Evolutionary conservation across 2,888 invertebrate species (phyloP).

Genomic region (Microctonus brassicae): DNA sequence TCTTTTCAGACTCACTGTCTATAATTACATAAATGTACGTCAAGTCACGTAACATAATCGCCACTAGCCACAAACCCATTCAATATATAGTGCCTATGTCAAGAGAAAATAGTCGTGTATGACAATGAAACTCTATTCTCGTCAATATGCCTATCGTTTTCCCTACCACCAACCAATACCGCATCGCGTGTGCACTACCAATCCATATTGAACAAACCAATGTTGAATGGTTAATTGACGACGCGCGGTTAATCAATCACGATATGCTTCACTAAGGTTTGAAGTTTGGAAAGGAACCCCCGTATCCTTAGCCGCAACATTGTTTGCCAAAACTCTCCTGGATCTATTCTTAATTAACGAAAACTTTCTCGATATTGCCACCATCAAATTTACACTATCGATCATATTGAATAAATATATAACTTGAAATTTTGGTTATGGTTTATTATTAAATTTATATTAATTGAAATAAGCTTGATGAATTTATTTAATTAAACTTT

Average conservation of each 20-base stretch:
- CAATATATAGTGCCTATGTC: not conserved
- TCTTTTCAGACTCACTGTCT: not conserved
- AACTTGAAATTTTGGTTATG: not conserved
- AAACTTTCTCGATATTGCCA: not conserved
- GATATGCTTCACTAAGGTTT: not conserved
- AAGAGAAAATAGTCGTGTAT: not conserved
- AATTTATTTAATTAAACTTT: not conserved
- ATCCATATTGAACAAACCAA: not conserved
- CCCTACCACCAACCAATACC: not conserved
- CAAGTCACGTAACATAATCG: slow-evolving; percentile 1
- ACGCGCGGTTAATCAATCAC: not conserved
- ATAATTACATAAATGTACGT: not conserved
- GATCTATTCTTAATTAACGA: not conserved
- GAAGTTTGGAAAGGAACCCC: not conserved
- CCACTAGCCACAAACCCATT: not conserved
- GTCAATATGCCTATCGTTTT: slow-evolving; percentile 1
- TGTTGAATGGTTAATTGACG: slow-evolving; percentile 3
- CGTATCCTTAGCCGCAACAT: not conserved
- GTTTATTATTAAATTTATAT: too few species aligned
- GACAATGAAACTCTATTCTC: not conserved
- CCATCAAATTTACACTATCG: not conserved
- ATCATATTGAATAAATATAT: not conserved
- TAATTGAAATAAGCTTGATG: not conserved
- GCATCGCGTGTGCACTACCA: not conserved
- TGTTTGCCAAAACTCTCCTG: not conserved